phyloP scores from a whole-genome alignment of 2,797 vertebrate species.

The Brotula barbata region DNA sequence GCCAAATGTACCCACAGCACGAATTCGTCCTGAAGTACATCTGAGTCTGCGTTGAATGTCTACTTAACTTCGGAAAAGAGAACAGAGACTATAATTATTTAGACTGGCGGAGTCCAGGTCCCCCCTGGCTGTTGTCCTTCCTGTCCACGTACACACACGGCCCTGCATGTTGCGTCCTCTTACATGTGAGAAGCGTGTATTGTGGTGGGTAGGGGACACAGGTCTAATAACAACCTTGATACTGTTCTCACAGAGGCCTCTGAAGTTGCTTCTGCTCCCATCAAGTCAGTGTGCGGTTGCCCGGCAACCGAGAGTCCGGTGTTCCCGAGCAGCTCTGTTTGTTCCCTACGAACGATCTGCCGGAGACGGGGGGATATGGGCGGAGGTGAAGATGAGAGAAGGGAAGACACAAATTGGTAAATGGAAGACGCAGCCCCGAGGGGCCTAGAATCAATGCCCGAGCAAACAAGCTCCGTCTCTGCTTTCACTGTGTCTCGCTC shows the following conservation, averaged over 20 bases:
- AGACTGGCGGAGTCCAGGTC: too few relatives aligned
- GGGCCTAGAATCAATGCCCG: constrained; percentile 80
- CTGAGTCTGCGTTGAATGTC: too few relatives aligned
- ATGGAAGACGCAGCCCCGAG: constrained; percentile 78
- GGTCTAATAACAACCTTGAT: constrained; percentile 79
- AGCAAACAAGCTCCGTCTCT: constrained; percentile 74
- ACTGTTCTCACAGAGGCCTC: constrained; percentile 76
- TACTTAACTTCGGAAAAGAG: too few relatives aligned
- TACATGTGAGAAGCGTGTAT: constrained; percentile 10
- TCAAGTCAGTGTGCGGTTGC: constrained; percentile 83
- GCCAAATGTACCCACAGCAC: too few relatives aligned
- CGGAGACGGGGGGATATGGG: constrained; percentile 68
- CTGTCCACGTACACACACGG: too few relatives aligned
- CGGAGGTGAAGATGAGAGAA: constrained; percentile 71
- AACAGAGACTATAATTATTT: too few relatives aligned
- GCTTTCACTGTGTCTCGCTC: constrained; percentile 36
- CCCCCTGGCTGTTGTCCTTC: too few relatives aligned
- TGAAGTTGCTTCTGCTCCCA: constrained; percentile 79
- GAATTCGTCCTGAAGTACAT: too few relatives aligned
- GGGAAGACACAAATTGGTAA: constrained; percentile 84
- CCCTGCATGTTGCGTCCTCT: neutral
- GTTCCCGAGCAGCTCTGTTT: constrained; percentile 80
- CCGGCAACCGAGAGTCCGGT: constrained; percentile 80
- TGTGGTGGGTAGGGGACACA: constrained; percentile 56
- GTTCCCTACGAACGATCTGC: constrained; percentile 78